Conservation (phyloP, 2,113 vertebrate genomes). For the Pheucticus melanocephalus region DNA sequence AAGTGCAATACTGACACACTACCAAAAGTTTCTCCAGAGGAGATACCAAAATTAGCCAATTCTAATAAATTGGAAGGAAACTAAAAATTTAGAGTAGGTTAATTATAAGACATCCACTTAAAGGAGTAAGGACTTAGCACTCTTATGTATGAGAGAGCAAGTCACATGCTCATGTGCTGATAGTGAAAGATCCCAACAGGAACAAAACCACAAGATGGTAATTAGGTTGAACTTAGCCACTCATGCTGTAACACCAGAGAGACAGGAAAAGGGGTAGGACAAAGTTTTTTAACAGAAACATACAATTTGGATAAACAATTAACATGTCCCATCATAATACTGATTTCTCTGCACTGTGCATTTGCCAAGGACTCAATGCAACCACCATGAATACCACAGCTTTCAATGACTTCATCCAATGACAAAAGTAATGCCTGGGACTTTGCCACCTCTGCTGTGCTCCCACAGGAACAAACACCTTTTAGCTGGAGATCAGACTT, state of each 20-base stretch:
- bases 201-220: not conserved
- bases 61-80: slow-evolving; percentile 38
- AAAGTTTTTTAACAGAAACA: not conserved
- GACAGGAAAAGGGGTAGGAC: not conserved
- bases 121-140: not conserved
- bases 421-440: not conserved
- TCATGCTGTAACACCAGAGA: not conserved
- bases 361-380: not conserved
- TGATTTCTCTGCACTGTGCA: not conserved
- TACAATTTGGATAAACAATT: not conserved
- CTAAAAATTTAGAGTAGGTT: not conserved
- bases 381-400: not conserved
- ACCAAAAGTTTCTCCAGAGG: not conserved
- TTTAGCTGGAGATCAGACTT: not conserved
- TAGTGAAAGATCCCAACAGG: not conserved
- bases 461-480: not conserved
- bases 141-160: not conserved
- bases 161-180: not conserved
- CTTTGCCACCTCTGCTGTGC: not conserved
- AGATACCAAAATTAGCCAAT: slow-evolving; percentile 4
- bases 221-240: not conserved
- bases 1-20: not conserved
- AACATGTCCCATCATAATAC: not conserved
- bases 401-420: not conserved
- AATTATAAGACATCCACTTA: not conserved